Conservation (phyloP, 2,888 invertebrate genomes). For the Coelinius sp. region DNA sequence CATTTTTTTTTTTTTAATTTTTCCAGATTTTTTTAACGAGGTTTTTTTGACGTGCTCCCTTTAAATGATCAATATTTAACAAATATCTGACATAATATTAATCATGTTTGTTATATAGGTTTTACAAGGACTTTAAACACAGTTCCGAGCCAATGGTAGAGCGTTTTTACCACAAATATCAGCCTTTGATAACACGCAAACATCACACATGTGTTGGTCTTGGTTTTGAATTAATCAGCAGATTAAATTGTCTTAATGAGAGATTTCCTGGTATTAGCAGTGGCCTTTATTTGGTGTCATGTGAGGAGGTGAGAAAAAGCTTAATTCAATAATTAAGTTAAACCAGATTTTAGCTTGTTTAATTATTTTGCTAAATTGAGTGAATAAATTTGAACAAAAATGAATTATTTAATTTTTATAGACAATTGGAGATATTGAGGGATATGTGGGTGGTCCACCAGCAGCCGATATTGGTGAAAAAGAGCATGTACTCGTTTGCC, state of each 20-base stretch:
- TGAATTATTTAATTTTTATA: slow-evolving; percentile 48
- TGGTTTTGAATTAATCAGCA: slow-evolving; percentile 83
- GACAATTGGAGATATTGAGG: slow-evolving; percentile 70
- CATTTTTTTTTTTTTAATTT: too few species aligned
- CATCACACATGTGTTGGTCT: slow-evolving; percentile 93
- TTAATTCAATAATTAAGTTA: not conserved
- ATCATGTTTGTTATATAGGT: too few species aligned
- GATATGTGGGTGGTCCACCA: slow-evolving; percentile 69
- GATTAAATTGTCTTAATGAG: slow-evolving; percentile 76
- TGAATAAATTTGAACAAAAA: not conserved
- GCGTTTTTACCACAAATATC: slow-evolving; percentile 83
- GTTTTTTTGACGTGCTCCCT: too few species aligned
- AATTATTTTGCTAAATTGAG: too few species aligned
- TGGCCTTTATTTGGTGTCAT: slow-evolving; percentile 84
- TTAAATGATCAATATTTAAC: too few species aligned
- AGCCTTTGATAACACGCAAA: slow-evolving; percentile 82
- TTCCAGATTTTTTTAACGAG: too few species aligned
- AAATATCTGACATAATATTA: too few species aligned
- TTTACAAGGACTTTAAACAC: slow-evolving; percentile 73
- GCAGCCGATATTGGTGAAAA: slow-evolving; percentile 81
- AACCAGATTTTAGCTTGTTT: too few species aligned
- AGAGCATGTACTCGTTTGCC: slow-evolving; percentile 88
- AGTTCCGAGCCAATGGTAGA: slow-evolving; percentile 78
- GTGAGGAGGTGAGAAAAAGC: slow-evolving; percentile 80
- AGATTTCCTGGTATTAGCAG: slow-evolving; percentile 79